phyloP scores from a whole-genome alignment of 2,888 invertebrate species.

The Mythimna loreyi region DNA sequence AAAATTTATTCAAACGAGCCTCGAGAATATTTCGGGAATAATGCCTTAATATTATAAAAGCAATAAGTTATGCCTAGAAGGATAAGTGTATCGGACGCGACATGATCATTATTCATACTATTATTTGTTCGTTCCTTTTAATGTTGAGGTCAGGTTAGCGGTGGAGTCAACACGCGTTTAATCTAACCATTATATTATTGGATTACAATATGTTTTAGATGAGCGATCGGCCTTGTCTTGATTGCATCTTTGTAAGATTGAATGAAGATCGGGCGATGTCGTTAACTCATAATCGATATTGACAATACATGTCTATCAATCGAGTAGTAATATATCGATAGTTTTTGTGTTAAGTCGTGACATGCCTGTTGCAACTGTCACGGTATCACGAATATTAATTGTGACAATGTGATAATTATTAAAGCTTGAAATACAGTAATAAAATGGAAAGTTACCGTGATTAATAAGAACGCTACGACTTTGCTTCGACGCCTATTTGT shows the following conservation, averaged over 20 bases:
- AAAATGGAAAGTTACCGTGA: slow-evolving; percentile 60
- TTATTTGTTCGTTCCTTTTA: slow-evolving; percentile 76
- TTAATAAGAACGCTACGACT: slow-evolving; percentile 48
- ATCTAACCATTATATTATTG: slow-evolving; percentile 68
- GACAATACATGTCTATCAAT: slow-evolving; percentile 56
- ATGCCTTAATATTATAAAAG: slow-evolving; percentile 85
- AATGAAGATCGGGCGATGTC: slow-evolving; percentile 60
- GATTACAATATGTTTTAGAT: slow-evolving; percentile 66
- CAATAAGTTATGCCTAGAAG: slow-evolving; percentile 85
- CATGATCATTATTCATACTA: slow-evolving; percentile 79
- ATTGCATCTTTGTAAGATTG: slow-evolving; percentile 67
- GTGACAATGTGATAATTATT: slow-evolving; percentile 57
- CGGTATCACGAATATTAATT: slow-evolving; percentile 49
- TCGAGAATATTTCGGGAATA: slow-evolving; percentile 85
- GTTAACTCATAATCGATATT: slow-evolving; percentile 67
- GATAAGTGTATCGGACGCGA: slow-evolving; percentile 78
- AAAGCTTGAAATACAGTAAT: slow-evolving; percentile 41
- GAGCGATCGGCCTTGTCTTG: slow-evolving; percentile 70
- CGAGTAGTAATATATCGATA: slow-evolving; percentile 58
- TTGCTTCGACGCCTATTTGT: slow-evolving; percentile 52
- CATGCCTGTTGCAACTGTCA: slow-evolving; percentile 32
- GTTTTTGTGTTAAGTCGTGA: slow-evolving; percentile 57
- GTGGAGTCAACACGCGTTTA: slow-evolving; percentile 60
- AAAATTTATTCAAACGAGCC: slow-evolving; percentile 87
- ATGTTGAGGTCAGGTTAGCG: slow-evolving; percentile 66